phyloP scores from a whole-genome alignment of 2,888 invertebrate genomes.

The Chalcis sispes region DNA sequence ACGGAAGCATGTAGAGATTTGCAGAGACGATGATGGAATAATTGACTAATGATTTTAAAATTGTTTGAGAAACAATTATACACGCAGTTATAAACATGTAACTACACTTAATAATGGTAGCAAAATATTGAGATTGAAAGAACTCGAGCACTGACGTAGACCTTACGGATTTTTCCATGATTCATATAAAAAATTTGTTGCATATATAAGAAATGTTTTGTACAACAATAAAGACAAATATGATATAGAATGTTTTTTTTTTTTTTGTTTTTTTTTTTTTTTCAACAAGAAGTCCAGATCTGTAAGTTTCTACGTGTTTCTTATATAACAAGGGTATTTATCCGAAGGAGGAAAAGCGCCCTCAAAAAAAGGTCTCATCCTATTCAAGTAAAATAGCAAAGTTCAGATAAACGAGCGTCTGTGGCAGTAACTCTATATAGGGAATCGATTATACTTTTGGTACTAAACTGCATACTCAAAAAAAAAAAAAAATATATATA shows the following conservation, averaged over 20 bases:
- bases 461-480: constrained; percentile 39
- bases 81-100: not conserved
- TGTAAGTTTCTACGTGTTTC: constrained; percentile 48
- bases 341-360: constrained; percentile 35
- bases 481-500: no score
- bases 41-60: not conserved
- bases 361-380: constrained; percentile 48
- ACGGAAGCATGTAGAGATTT: constrained; percentile 51
- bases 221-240: not conserved
- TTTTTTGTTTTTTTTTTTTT: no score
- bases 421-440: constrained; percentile 64
- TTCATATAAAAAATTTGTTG: constrained; percentile 27
- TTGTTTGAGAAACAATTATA: not conserved
- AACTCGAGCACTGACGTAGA: no score
- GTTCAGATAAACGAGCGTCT: constrained; percentile 66
- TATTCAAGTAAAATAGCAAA: constrained; percentile 60
- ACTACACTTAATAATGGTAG: not conserved
- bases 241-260: not conserved
- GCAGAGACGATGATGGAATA: constrained; percentile 17
- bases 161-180: constrained; percentile 24
- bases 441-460: constrained; percentile 58
- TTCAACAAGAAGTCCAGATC: constrained; percentile 4
- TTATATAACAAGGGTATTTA: constrained; percentile 39
- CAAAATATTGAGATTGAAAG: not conserved
- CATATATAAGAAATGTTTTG: not conserved